These are phyloP conservation scores for Coelogynopora nodosa DNA, from an alignment of 2,888 invertebrate genomes.

Conservation along the genomic window DNA sequence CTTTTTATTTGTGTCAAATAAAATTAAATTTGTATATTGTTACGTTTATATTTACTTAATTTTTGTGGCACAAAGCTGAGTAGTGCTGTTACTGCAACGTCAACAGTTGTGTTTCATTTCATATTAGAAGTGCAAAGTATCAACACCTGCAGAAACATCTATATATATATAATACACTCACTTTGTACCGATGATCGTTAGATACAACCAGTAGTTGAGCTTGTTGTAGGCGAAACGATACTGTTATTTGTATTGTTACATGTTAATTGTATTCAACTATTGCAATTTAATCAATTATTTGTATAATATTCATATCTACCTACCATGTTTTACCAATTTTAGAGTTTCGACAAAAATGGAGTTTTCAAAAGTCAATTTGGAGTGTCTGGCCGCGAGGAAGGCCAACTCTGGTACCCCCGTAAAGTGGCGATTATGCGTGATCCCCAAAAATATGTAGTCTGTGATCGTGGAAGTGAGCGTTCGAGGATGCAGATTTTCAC, in stretches of 20 bases:
- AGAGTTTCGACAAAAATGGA: conserved; percentile 89
- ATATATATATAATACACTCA: too few species aligned
- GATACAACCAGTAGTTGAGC: conserved; percentile 12
- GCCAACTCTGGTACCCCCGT: conserved; percentile 91
- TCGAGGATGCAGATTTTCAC: conserved; percentile 96
- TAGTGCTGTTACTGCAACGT: too few species aligned
- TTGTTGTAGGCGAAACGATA: neutral
- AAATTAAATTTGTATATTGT: neutral
- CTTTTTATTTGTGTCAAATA: too few species aligned
- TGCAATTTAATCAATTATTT: too few species aligned
- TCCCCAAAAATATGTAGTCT: conserved; percentile 71
- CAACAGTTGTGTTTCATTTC: too few species aligned
- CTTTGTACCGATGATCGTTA: too few species aligned
- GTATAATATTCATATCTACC: too few species aligned
- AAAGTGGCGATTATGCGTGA: conserved; percentile 72
- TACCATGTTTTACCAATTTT: conserved; percentile 48
- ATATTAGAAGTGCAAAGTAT: too few species aligned
- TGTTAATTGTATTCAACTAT: too few species aligned
- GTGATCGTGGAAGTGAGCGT: conserved; percentile 90
- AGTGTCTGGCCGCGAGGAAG: conserved; percentile 72
- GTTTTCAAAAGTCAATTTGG: conserved; percentile 90
- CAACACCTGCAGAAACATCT: too few species aligned
- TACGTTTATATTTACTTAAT: neutral
- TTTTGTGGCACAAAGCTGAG: too few species aligned
- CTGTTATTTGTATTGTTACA: too few species aligned